Evolutionary conservation across 2,797 vertebrate genomes (phyloP).

Genomic region (Acanthis flammea): DNA sequence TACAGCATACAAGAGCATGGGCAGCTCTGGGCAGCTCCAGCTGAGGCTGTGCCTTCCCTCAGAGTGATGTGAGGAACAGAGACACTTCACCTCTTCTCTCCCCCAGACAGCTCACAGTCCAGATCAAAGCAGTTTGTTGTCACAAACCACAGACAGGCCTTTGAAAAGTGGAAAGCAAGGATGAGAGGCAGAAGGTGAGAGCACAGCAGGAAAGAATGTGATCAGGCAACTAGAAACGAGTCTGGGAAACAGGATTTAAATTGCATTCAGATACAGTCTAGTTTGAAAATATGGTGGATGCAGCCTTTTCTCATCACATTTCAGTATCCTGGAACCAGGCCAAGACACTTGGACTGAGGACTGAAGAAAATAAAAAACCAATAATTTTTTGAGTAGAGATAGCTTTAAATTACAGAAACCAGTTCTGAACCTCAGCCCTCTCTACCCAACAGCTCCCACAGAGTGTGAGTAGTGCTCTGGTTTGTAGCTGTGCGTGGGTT

Average conservation of each 20-base stretch:
- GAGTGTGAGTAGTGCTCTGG: background rate
- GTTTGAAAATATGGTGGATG: background rate
- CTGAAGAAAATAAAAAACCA: background rate
- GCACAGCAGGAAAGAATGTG: background rate
- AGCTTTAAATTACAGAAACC: background rate
- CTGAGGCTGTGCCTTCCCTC: background rate
- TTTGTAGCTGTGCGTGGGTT: background rate
- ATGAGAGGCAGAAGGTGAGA: background rate
- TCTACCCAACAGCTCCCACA: background rate
- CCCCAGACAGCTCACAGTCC: background rate
- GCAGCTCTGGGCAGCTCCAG: background rate
- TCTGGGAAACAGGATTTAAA: background rate
- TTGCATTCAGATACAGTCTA: background rate
- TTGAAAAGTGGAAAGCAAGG: background rate
- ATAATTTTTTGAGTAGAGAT: background rate
- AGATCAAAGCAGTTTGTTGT: background rate
- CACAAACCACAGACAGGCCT: background rate
- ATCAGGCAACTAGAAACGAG: background rate
- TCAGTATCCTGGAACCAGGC: background rate
- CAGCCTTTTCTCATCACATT: background rate
- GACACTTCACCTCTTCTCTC: background rate
- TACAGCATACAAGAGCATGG: accelerated
- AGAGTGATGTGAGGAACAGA: background rate
- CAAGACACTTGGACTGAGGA: background rate
- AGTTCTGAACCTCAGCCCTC: background rate